Evolutionary conservation across 2,888 invertebrate genomes (phyloP).

Genomic region (Aporophyla nigra): DNA sequence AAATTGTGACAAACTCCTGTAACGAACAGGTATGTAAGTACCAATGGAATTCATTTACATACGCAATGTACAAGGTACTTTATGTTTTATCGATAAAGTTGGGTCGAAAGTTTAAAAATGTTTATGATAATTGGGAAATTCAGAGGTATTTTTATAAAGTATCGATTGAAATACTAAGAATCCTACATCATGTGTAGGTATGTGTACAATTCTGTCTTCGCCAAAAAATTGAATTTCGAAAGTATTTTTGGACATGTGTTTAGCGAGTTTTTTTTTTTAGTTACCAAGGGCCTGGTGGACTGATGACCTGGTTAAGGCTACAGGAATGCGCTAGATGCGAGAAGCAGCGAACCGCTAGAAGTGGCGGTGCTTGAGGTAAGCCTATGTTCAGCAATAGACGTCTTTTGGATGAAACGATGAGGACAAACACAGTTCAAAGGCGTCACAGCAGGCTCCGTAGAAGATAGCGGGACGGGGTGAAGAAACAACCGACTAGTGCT

Average conservation of each 20-base stretch:
- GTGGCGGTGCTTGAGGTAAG: too few species aligned
- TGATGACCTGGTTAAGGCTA: too few species aligned
- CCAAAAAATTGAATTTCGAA: background rate
- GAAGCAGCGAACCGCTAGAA: too few species aligned
- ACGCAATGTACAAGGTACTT: constrained; percentile 16
- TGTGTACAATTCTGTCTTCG: background rate
- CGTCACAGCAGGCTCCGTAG: too few species aligned
- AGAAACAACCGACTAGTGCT: too few species aligned
- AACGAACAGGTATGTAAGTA: constrained; percentile 30
- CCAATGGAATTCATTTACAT: constrained; percentile 37
- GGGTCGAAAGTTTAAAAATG: constrained; percentile 2
- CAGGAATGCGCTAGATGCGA: too few species aligned
- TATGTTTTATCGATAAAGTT: constrained; percentile 32
- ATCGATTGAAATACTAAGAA: background rate
- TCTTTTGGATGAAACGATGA: too few species aligned
- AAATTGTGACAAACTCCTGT: constrained; percentile 39
- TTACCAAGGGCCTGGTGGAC: too few species aligned
- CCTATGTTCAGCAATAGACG: too few species aligned
- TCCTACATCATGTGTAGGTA: background rate
- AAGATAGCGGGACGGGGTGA: too few species aligned
- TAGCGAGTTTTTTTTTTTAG: too few species aligned
- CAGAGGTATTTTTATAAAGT: background rate
- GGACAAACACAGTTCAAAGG: too few species aligned
- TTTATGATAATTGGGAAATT: background rate
- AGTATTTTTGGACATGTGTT: background rate